Base-by-base conservation (phyloP, 1,140 invertebrate genomes). In the Cryptotermes secundus region DNA sequence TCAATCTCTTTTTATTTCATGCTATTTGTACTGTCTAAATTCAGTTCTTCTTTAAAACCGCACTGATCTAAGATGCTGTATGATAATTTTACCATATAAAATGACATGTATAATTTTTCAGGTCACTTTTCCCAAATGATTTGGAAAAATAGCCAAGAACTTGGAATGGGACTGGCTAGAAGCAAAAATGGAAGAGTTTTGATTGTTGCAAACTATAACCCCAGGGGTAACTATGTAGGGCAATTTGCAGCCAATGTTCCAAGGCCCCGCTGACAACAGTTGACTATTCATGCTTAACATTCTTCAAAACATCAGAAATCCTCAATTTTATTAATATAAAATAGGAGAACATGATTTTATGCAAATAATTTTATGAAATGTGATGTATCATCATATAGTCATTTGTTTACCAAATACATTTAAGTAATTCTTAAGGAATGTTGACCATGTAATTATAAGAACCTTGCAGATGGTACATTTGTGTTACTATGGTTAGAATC, bases 141-240 rank as follows among this genome's bases (percentile, higher is more conserved):
- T 4, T 97, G 96, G 96, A 95, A 93, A 87, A 91, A 89, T 14
- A 94, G 92, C 1, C 92, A 89, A 85, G 93, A 96, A 87, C 89
- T 97, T 85, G 96, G 96, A 1, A 92, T 97, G 14, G 96, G 94
- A 6, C 92, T 92, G 86, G 95, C 95, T n/a, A 87, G 88, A 84
- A 92, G 88, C 88, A 93, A 90, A 86, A 93, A 89, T 89, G 93
- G 91, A 6, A 91, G 90, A 22, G 91, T 92, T 79, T 90, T 92
- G 79, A 93, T 97, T 2, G 96, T 97, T 1, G 94, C 94, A 1
- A 96, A 96, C 89, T 97, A 97, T 86, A 92, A 93, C 89, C 96
- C 96, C n/a, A 92, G 95, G n/a, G 96, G 96, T 45, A 97, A 97
- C 87, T 93, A 93, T 83, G 90, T 94, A 16, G 95, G 95, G 1